Evolutionary conservation across 2,113 vertebrate species (phyloP), one percentile per base, ranked within the genome.

Genomic region (Pygoscelis antarcticus): DNA sequence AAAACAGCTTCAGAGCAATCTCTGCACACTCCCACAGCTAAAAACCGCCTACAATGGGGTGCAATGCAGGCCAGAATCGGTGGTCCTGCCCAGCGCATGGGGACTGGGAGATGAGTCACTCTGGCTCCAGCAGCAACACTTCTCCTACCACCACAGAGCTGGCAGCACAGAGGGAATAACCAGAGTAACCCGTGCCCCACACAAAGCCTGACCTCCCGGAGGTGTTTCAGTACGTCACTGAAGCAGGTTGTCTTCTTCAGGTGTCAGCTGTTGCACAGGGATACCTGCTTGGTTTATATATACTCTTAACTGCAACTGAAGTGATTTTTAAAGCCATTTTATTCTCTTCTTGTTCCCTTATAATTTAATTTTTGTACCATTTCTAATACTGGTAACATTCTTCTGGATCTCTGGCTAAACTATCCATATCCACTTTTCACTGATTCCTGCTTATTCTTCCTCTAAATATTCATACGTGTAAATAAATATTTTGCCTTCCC

Each of bases 401-500:
- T 64, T 65, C 82, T 60, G 36, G 14, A 54, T 75, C 79, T 80
- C 82, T n/a, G 18, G 85, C 46, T 83, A 38, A 83, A n/a, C 84
- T 54, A 60, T n/a, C 29, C 10, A 18, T 10, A 44, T 6, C 61
- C 7, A 20, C 57, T 79, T 82, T 42, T 34, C 70, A 94, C 49
- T 6, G 26, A 61, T 51, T 74, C 84, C 36, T 4, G 0, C 18
- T 69, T 68, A 61, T 15, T 89, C 78, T 54, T 69, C 75, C 55
- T 81, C 89, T 75, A 89, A 87, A 90, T 83, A 94, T 42, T 83
- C 94, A 90, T 29, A 51, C 78, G 69, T 74, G 87, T 70, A 93
- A 93, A 96, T 71, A 71, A 91, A 78, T 96, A 93, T 91, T 95
- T 96, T 95, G 81, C 84, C 91, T 95, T 91, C 87, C 64, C 11